Evolutionary conservation across 92 coral and sea anemone species (phyloP).

Genomic region (Palythoa grandiflora): DNA sequence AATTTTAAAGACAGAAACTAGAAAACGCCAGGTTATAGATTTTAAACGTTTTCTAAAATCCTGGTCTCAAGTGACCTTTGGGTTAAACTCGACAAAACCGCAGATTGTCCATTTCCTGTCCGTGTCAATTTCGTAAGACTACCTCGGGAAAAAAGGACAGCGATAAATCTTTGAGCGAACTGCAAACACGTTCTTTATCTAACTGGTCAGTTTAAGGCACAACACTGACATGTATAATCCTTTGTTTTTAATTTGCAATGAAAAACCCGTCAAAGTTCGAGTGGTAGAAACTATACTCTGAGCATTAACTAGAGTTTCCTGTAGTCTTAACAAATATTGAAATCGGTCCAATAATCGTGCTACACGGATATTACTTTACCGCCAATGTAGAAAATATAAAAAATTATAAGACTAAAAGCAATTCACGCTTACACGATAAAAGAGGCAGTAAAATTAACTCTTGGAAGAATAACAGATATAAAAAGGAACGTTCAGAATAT

Average conservation of each 20-base stretch:
- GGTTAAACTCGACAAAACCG: neutral
- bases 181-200: neutral
- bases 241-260: conserved; percentile 1
- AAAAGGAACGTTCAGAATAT: neutral
- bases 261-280: neutral
- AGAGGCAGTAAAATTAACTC: too few relatives aligned
- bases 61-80: neutral
- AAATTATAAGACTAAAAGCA: neutral
- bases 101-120: conserved; percentile 10
- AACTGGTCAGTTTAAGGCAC: neutral
- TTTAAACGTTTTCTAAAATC: too few relatives aligned
- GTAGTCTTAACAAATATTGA: neutral
- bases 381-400: neutral
- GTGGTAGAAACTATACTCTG: neutral
- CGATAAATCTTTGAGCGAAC: neutral
- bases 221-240: neutral
- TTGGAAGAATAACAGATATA: neutral
- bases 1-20: too few relatives aligned
- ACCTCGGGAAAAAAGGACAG: neutral
- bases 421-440: neutral
- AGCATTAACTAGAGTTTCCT: neutral
- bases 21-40: too few relatives aligned
- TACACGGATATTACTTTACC: neutral
- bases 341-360: neutral
- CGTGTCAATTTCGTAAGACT: neutral